These are phyloP conservation scores for Acomys russatus DNA, from an alignment of 2,797 vertebrate species.

Conservation along the genomic window DNA sequence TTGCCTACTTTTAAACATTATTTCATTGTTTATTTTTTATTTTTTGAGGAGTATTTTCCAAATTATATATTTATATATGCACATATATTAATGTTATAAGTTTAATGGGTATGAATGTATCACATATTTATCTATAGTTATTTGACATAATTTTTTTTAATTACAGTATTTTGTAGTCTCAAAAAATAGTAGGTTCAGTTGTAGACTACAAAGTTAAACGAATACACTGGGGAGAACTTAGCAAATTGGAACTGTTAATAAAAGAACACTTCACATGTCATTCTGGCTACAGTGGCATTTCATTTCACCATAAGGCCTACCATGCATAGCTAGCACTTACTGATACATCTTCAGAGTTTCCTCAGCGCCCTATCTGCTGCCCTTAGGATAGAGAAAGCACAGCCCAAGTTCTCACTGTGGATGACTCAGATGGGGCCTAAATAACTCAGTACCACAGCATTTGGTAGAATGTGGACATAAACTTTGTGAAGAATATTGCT, in stretches of 20 bases:
- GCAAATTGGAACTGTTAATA: slow-evolving; percentile 6
- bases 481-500: neutral
- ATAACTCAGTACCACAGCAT: slow-evolving; percentile 18
- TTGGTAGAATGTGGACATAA: neutral
- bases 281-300: slow-evolving; percentile 14
- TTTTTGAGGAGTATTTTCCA: neutral
- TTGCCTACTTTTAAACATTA: neutral
- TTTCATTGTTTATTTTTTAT: neutral
- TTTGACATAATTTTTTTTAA: slow-evolving; percentile 41
- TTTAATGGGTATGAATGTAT: neutral
- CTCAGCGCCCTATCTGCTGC: neutral
- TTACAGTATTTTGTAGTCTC: neutral
- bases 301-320: neutral
- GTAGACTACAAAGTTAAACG: neutral
- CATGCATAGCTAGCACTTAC: neutral
- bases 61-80: neutral
- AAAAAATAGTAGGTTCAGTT: neutral
- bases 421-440: slow-evolving; percentile 34
- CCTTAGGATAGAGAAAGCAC: slow-evolving; percentile 4
- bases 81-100: too few relatives aligned
- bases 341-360: neutral
- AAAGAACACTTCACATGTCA: neutral
- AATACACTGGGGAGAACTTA: neutral
- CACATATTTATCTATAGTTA: neutral
- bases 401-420: slow-evolving; percentile 40